Evolutionary conservation across 2,888 invertebrate species (phyloP).

Genomic region (Zelleria hepariella): DNA sequence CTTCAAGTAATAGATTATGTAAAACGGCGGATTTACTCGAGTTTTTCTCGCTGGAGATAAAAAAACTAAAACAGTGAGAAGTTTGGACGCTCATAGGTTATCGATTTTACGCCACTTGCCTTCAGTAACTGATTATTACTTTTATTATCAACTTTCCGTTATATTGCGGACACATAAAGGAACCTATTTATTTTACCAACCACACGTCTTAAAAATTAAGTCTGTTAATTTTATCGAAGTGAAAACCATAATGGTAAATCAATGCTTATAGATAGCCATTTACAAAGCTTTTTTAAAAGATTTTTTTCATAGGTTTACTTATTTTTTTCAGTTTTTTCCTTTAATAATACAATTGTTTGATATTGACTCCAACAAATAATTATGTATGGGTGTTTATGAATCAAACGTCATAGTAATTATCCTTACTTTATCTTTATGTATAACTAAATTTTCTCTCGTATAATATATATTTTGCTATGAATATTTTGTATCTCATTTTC

Average conservation of each 20-base stretch:
- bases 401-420: conserved; percentile 15
- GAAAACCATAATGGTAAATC: not conserved
- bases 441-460: not conserved
- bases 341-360: conserved; percentile 11
- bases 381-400: conserved; percentile 22
- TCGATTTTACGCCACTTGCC: no score
- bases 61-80: no score
- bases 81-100: no score
- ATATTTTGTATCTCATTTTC: not conserved
- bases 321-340: conserved; percentile 19
- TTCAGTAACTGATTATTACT: no score
- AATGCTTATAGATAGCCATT: conserved; percentile 1
- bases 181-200: not conserved
- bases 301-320: conserved; percentile 26
- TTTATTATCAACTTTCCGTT: not conserved
- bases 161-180: not conserved
- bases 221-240: not conserved
- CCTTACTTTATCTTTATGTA: not conserved
- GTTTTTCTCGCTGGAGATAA: no score
- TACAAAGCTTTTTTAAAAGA: conserved; percentile 2
- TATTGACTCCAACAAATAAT: conserved; percentile 31
- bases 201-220: not conserved
- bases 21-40: no score
- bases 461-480: not conserved
- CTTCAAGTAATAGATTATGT: no score